phyloP scores from a whole-genome alignment of 1,140 invertebrate species.

The Atopsyche davidsoni region DNA sequence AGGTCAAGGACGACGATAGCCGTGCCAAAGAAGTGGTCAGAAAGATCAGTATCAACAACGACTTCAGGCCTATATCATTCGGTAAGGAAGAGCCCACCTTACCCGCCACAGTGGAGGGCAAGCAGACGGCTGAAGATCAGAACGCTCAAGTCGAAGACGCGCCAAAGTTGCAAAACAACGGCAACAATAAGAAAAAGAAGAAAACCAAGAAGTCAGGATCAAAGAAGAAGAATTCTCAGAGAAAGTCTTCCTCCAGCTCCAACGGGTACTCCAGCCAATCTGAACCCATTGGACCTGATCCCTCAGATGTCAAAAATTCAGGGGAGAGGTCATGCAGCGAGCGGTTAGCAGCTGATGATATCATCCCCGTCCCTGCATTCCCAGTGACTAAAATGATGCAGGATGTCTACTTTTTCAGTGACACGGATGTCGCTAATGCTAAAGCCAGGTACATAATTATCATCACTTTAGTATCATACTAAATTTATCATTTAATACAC shows the following conservation, averaged over 20 bases:
- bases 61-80: constrained; percentile 52
- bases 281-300: constrained; percentile 40
- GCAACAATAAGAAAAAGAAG: constrained; percentile 66
- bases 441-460: constrained; percentile 53
- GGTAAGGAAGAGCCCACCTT: constrained; percentile 37
- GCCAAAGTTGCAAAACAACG: constrained; percentile 38
- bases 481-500: neutral
- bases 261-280: constrained; percentile 43
- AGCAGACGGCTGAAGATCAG: constrained; percentile 32
- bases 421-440: constrained; percentile 71
- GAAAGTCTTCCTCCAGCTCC: constrained; percentile 58
- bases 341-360: constrained; percentile 8
- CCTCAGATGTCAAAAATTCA: constrained; percentile 14
- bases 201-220: constrained; percentile 71
- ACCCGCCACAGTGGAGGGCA: constrained; percentile 37
- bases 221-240: constrained; percentile 68
- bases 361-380: constrained; percentile 14
- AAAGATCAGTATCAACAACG: constrained; percentile 53
- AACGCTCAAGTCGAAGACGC: constrained; percentile 35
- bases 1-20: constrained; percentile 40
- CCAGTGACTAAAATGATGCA: constrained; percentile 19
- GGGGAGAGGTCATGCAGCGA: constrained; percentile 17
- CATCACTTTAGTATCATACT: constrained; percentile 1
- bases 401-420: constrained; percentile 86
- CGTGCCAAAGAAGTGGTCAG: constrained; percentile 44